Evolutionary conservation across 2,113 vertebrate genomes (phyloP).

Genomic region (Struthidea cinerea): DNA sequence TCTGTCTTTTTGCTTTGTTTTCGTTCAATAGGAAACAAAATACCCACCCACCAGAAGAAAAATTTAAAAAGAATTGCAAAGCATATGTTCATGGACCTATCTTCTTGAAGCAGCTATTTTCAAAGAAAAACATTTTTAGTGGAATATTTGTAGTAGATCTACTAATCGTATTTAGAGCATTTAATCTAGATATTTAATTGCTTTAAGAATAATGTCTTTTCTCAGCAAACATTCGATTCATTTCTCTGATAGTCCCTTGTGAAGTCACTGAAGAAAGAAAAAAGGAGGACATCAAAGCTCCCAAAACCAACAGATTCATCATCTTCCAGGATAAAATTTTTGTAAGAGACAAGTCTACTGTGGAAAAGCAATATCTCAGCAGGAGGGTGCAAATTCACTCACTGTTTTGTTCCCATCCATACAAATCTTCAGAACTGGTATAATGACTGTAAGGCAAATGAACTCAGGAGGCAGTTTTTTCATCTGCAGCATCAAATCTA

Average conservation of each 20-base stretch:
- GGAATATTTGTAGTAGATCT: neutral
- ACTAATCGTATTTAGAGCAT: neutral
- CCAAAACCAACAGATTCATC: neutral
- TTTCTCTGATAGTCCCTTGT: neutral
- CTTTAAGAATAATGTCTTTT: neutral
- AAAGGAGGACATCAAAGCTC: neutral
- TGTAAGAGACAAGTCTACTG: neutral
- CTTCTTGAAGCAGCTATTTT: neutral
- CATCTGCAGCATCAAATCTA: neutral
- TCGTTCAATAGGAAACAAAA: neutral
- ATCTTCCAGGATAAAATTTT: neutral
- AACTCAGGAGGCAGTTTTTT: neutral
- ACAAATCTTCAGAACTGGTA: neutral
- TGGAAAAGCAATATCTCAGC: conserved; percentile 3
- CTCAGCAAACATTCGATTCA: neutral
- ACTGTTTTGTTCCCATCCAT: neutral
- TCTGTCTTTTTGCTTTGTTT: neutral
- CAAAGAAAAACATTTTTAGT: neutral
- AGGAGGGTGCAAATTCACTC: neutral
- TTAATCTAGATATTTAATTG: neutral
- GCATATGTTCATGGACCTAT: neutral
- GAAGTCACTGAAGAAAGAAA: neutral
- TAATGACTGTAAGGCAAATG: neutral
- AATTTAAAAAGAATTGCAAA: neutral
- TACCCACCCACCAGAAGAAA: neutral